phyloP scores from a whole-genome alignment of 2,888 invertebrate species.

The Polymixis lichenea region DNA sequence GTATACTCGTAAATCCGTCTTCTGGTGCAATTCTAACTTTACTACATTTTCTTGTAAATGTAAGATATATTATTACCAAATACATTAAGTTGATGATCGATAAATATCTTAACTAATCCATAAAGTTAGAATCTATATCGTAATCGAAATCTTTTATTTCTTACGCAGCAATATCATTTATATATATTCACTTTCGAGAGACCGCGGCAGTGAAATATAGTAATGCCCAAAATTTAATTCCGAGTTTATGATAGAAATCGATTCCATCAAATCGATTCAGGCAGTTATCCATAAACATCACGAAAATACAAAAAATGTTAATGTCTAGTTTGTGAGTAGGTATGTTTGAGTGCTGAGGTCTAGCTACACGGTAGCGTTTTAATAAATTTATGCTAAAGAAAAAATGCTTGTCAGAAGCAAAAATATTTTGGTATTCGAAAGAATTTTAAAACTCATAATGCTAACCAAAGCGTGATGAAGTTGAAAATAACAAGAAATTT shows the following conservation, averaged over 20 bases:
- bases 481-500: not conserved
- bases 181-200: slow-evolving; percentile 47
- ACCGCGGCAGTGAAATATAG: slow-evolving; percentile 49
- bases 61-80: slow-evolving; percentile 17
- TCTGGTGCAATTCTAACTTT: slow-evolving; percentile 10
- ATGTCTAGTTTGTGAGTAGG: not conserved
- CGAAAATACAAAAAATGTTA: slow-evolving; percentile 10
- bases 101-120: slow-evolving; percentile 49
- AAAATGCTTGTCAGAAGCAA: not conserved
- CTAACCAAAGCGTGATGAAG: not conserved
- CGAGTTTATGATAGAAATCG: slow-evolving; percentile 51
- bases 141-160: slow-evolving; percentile 52
- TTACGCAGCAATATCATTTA: slow-evolving; percentile 45
- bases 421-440: not conserved
- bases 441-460: not conserved
- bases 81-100: slow-evolving; percentile 34
- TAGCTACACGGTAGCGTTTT: not conserved
- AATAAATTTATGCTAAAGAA: not conserved
- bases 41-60: slow-evolving; percentile 19
- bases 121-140: slow-evolving; percentile 35
- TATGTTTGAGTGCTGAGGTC: slow-evolving; percentile 16
- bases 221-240: slow-evolving; percentile 45
- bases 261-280: slow-evolving; percentile 56
- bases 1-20: slow-evolving; percentile 15
- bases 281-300: slow-evolving; percentile 43